A percentile compares a stretch with the other conserved stretches of the same genome.
Evolutionary conservation across 2,888 invertebrate species (phyloP).

Genomic region (Noctua janthina): DNA sequence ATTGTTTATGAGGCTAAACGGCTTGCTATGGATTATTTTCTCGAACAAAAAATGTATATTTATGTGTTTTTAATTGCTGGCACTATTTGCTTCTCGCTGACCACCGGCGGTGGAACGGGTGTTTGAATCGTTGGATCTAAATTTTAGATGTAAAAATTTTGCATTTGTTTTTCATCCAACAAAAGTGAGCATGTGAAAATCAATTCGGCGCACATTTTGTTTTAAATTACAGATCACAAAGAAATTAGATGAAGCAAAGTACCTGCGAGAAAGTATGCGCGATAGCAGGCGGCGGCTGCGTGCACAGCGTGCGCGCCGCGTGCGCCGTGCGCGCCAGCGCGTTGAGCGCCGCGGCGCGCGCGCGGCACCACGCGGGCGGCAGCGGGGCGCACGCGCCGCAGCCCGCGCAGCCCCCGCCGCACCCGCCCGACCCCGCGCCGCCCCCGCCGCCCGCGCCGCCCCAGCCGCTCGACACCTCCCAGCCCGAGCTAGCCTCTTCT

Average conservation of each 20-base stretch:
- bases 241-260: not conserved
- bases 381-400: slow-evolving; percentile 94
- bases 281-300: slow-evolving; percentile 98
- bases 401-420: slow-evolving; percentile 90
- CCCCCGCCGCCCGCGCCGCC: slow-evolving; percentile 75
- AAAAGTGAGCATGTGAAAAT: too few relatives aligned
- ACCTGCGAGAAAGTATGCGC: slow-evolving; percentile 93
- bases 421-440: slow-evolving; percentile 90
- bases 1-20: too few relatives aligned
- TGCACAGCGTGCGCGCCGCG: slow-evolving; percentile 94
- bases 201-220: too few relatives aligned
- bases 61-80: too few relatives aligned
- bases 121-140: not conserved
- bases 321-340: slow-evolving; percentile 77
- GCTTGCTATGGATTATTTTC: too few relatives aligned
- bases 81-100: not conserved
- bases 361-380: slow-evolving; percentile 94
- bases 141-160: not conserved
- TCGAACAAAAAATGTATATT: not conserved
- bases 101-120: not conserved
- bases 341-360: slow-evolving; percentile 93
- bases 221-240: too few relatives aligned
- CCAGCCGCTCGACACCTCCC: slow-evolving; percentile 77
- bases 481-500: slow-evolving; percentile 77
- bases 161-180: too few relatives aligned